phyloP scores from a whole-genome alignment of 2,113 vertebrate genomes.

The Glaucomys volans region DNA sequence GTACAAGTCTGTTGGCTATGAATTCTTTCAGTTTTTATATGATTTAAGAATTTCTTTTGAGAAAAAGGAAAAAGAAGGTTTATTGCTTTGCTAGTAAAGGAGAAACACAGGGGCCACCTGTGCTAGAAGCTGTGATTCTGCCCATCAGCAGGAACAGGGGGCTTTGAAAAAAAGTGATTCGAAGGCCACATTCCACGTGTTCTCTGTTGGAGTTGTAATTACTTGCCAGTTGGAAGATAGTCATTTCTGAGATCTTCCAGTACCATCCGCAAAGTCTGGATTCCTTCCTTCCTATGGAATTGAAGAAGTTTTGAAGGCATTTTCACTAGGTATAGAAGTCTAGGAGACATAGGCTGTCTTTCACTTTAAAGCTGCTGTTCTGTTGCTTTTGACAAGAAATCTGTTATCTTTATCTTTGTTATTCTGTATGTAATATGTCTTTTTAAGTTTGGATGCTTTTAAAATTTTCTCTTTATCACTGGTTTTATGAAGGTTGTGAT shows the following conservation, averaged over 20 bases:
- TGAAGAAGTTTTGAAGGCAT: background rate
- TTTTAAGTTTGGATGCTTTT: background rate
- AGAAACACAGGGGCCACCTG: too few relatives aligned
- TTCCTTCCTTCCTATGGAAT: too few relatives aligned
- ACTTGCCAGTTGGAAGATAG: too few relatives aligned
- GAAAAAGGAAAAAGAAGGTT: too few relatives aligned
- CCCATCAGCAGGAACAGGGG: too few relatives aligned
- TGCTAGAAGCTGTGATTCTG: too few relatives aligned
- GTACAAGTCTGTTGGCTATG: background rate
- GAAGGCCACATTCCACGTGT: too few relatives aligned
- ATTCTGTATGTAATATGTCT: background rate
- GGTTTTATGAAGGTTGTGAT: background rate
- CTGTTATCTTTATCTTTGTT: background rate
- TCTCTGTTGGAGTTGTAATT: too few relatives aligned
- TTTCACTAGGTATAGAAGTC: background rate
- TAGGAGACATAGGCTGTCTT: background rate
- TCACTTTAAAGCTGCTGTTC: background rate
- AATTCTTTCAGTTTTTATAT: background rate
- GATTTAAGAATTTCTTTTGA: background rate
- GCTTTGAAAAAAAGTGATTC: too few relatives aligned
- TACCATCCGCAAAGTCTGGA: too few relatives aligned
- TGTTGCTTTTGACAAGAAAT: background rate
- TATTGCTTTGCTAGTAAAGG: too few relatives aligned
- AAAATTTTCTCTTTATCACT: background rate
- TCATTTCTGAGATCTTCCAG: too few relatives aligned